Percentiles rank a stretch among this genome's conserved stretches.
Evolutionary conservation across 2,888 invertebrate species (phyloP).

Genomic region (Lottia gigantea): DNA sequence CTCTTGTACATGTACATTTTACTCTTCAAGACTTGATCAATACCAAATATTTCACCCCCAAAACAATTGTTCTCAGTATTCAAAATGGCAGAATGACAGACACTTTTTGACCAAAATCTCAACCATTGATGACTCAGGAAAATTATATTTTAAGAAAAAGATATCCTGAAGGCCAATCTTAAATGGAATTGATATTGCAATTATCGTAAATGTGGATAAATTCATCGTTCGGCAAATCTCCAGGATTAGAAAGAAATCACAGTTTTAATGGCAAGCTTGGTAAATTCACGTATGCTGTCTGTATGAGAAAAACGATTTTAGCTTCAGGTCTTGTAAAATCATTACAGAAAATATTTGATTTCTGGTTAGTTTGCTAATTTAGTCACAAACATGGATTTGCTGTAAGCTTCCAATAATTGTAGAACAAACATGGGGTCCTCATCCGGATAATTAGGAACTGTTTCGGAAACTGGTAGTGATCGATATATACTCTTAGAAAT

Average conservation of each 20-base stretch:
- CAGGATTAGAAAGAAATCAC: too few species aligned
- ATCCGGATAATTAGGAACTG: not conserved
- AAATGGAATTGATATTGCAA: not conserved
- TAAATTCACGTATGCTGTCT: too few species aligned
- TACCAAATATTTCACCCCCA: too few species aligned
- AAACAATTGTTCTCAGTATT: too few species aligned
- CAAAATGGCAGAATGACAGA: too few species aligned
- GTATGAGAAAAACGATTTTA: not conserved
- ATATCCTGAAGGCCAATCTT: not conserved
- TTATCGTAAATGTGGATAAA: not conserved
- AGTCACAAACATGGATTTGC: not conserved
- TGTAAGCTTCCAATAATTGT: not conserved
- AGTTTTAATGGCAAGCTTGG: too few species aligned
- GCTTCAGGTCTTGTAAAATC: not conserved
- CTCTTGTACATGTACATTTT: too few species aligned
- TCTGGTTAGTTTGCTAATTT: not conserved
- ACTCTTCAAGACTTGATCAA: too few species aligned
- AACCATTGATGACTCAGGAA: too few species aligned
- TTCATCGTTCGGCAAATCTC: too few species aligned
- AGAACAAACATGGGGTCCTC: constrained; percentile 2
- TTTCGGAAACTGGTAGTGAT: not conserved
- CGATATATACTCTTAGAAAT: not conserved
- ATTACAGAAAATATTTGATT: constrained; percentile 8
- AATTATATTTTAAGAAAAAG: not conserved
- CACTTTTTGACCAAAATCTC: too few species aligned